These are phyloP conservation scores for Aphelenchoides avenae DNA, from an alignment of 1,140 invertebrate genomes.

Conservation along the genomic window DNA sequence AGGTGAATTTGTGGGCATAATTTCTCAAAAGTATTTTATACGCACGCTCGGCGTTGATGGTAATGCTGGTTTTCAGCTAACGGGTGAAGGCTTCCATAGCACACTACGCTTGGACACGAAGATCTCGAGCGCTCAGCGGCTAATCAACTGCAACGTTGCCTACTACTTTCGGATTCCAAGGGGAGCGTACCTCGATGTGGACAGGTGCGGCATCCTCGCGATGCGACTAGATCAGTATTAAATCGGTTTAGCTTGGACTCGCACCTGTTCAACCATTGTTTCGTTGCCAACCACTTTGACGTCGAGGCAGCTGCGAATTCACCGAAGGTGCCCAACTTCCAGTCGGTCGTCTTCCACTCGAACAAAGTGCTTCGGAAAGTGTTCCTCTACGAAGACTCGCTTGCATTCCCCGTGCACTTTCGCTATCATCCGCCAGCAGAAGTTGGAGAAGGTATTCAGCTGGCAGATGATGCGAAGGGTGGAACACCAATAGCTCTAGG, in stretches of 20 bases:
- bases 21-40: too few relatives aligned
- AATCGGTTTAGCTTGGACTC: slow-evolving; percentile 6
- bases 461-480: neutral
- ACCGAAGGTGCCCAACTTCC: neutral
- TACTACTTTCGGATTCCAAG: slow-evolving; percentile 15
- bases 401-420: slow-evolving; percentile 9
- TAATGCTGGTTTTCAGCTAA: slow-evolving; percentile 4
- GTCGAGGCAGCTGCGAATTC: neutral
- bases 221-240: neutral
- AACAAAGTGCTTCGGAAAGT: slow-evolving; percentile 12
- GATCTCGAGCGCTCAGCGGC: slow-evolving; percentile 1
- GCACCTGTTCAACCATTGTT: slow-evolving; percentile 10
- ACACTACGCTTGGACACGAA: neutral
- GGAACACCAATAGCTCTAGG: neutral
- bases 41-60: too few relatives aligned
- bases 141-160: slow-evolving; percentile 10
- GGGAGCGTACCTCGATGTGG: slow-evolving; percentile 11
- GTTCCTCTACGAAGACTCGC: slow-evolving; percentile 10
- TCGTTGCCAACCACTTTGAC: slow-evolving; percentile 7
- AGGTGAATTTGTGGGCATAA: too few relatives aligned
- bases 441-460: slow-evolving; percentile 11
- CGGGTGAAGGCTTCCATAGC: slow-evolving; percentile 10
- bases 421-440: slow-evolving; percentile 10
- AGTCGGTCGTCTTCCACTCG: slow-evolving; percentile 14
- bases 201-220: neutral